Evolutionary conservation across 2,888 invertebrate genomes (phyloP), one percentile per base, ranked within the genome.

Genomic region (Trichogramma dendrolimi): DNA sequence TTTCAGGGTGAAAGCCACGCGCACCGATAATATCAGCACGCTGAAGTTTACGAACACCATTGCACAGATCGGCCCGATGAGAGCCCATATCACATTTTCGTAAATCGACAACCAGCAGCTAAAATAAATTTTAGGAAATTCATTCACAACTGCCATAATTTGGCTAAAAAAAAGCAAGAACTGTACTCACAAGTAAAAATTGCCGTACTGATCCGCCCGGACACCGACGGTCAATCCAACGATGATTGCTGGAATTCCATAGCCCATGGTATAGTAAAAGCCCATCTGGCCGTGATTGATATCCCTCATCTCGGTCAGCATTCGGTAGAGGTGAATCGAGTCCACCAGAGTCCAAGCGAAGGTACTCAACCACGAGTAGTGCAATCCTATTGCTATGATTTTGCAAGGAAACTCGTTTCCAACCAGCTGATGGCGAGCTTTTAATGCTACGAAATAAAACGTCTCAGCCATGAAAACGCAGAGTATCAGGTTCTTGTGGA

Each of bases 91-190:
- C 38, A 96, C 92, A 38, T 91, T 89, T 78, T 96, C 95, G 76
- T 94, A 93, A 49, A 95, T 87, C 6, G 93, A 92, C 65, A 97
- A 84, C 96, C 96, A 97, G 79, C 97, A 97, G 78, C 96, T 96
- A 79, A 52, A 80, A 70, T 53, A 7, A 11, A 27, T 27, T 2
- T 27, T 27, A n/a, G 6, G 11, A 41, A 53, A 40, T 49, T 53
- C 7, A 43, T 3, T 53, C 27, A 27, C 27, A 3, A 27, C 3
- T 27, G 27, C 3, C 27, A 27, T 2, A 27, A 46, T 46, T 49
- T 14, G 6, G 39, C 11, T 54, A 54, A 56, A n/a, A 48, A 46
- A 3, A 49, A 4, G 2, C 4, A 39, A 8, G 6, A 10, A 48
- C 27, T 51, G 42, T 64, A 87, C 92, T 90, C 80, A 95, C 94